Conservation (phyloP, 2,888 invertebrate species). For the Microctonus brassicae region DNA sequence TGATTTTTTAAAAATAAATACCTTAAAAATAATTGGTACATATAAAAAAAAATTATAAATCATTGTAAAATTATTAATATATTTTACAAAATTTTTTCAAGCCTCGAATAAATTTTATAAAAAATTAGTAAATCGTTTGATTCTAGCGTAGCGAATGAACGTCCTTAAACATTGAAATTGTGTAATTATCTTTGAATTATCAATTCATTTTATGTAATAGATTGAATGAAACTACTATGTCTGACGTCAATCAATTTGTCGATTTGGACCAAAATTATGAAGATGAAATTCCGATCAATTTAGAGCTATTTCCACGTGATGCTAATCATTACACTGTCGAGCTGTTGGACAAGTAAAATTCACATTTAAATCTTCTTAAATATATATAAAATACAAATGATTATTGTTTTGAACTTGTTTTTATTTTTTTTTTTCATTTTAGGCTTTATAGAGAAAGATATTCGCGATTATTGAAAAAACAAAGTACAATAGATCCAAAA, state of each 20-base stretch:
- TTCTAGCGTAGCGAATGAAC: no score
- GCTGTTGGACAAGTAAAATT: conserved; percentile 51
- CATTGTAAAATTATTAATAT: no score
- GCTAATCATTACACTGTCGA: conserved; percentile 54
- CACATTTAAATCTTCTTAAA: no score
- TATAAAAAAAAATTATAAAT: no score
- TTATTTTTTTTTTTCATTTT: background rate
- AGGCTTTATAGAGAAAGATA: conserved; percentile 55
- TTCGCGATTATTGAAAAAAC: conserved; percentile 54
- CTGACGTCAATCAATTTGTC: conserved; percentile 10
- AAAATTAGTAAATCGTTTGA: no score
- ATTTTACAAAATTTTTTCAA: no score
- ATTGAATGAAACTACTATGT: conserved; percentile 6
- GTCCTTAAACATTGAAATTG: background rate
- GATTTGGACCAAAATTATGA: background rate
- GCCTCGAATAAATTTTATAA: no score
- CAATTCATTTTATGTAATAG: background rate
- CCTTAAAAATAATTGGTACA: no score
- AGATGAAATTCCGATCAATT: background rate
- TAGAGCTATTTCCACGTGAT: background rate
- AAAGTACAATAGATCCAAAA: conserved; percentile 81
- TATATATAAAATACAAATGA: no score
- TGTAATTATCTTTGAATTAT: background rate
- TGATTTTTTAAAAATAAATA: no score
- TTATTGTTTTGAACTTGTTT: no score